Base-by-base conservation (phyloP, 23 tunicate genomes). In the Halocynthia roretzi region DNA sequence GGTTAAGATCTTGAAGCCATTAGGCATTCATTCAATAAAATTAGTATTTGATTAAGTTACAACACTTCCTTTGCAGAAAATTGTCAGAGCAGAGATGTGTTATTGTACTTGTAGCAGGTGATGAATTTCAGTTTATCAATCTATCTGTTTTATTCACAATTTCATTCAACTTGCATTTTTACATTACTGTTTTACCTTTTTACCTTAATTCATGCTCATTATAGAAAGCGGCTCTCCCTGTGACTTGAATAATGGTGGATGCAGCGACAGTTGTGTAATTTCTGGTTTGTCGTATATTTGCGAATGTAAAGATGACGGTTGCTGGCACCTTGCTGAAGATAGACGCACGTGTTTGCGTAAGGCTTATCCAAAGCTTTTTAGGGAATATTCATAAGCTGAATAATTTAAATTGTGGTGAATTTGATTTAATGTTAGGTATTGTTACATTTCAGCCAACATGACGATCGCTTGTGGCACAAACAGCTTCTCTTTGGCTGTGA, bases 311-410 rank as follows among this genome's bases (percentile, higher is more conserved):
- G 51, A 75, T 14, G 76, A 68, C 5, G 44, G 44, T 31, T 89
- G 96, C 63, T 89, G 96, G 96, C 12, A 61, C 11, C 76, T 89
- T n/a, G 85, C 71, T 52, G 68, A 55, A 5, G 87, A 89, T 76
- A 87, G 82, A 53, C 69, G 96, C 69, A 89, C 96, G 6, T 89
- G 96, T 80, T 72, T 53, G 44, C 96, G 96, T 89, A 62, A 88
- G 78, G 2, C 11, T 10, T 21, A 5, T 60, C 18, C 18, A 60
- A 15, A 15, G 64, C n/a, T 60, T n/a, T 60, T 60, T n/a, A 0
- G 64, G 18, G 18, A 17, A 60, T 60, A n/a, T 15, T 15, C 2
- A 60, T 15, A n/a, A 60, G 18, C n/a, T 60, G 64, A 60, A 60
- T 60, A 31, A 31, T 31, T 31, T 31, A 1, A 0, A 31, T 31